Evolutionary conservation across 30 jellyfish, hydroid and myxozoan genomes (phyloP).

Genomic region (Catostylus mosaicus): DNA sequence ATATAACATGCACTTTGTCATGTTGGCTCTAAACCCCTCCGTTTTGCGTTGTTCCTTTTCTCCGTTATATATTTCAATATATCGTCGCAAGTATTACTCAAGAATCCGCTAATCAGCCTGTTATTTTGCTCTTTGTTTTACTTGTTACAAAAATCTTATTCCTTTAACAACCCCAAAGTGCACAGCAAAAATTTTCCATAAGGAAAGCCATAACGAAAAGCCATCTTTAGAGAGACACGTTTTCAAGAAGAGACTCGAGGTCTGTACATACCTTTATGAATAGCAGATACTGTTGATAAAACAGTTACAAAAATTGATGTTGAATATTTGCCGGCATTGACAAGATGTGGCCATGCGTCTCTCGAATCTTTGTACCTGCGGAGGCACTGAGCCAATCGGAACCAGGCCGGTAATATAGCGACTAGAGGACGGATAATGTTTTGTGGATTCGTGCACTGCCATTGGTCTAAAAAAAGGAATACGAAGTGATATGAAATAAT

Average conservation of each 20-base stretch:
- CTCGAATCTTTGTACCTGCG: conserved; percentile 96
- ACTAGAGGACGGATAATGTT: conserved; percentile 81
- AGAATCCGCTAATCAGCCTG: too few species aligned
- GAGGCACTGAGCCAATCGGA: conserved; percentile 97
- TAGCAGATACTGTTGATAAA: conserved; percentile 84
- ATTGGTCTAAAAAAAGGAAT: conserved; percentile 47
- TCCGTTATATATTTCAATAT: too few species aligned
- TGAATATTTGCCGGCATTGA: conserved; percentile 96
- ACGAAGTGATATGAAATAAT: neutral
- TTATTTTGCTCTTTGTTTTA: too few species aligned
- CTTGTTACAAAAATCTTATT: too few species aligned
- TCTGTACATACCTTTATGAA: conserved; percentile 73
- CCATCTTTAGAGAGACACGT: neutral
- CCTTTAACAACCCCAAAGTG: too few species aligned
- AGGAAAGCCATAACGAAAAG: neutral
- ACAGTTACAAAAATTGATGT: conserved; percentile 93
- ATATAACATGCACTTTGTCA: too few species aligned
- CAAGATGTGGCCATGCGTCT: conserved; percentile 97
- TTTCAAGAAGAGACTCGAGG: too few species aligned
- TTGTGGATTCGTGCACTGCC: conserved; percentile 87
- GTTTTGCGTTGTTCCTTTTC: too few species aligned
- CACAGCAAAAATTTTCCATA: neutral
- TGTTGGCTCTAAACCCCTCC: too few species aligned
- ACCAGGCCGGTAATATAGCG: conserved; percentile 99
- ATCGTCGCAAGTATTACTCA: too few species aligned